Conservation (phyloP, 1,140 invertebrate genomes). For the Aleiodes sp. region DNA sequence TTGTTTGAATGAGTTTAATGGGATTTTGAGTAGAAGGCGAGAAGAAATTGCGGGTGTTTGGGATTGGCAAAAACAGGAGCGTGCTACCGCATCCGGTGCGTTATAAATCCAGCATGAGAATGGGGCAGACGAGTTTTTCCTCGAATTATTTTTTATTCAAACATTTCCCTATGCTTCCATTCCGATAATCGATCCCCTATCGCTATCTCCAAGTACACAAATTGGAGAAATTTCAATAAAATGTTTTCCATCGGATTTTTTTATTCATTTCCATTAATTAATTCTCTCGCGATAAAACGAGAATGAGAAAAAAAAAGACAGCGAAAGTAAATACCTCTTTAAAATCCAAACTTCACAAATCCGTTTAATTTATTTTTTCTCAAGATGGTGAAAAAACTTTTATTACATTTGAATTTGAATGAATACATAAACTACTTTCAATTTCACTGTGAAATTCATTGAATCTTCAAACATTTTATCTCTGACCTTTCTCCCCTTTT, state of each 20-base stretch:
- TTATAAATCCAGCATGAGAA: neutral
- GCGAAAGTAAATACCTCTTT: too few species aligned
- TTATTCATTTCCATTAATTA: too few species aligned
- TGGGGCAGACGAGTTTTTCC: neutral
- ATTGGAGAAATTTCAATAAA: too few species aligned
- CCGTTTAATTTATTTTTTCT: too few species aligned
- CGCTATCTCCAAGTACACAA: neutral
- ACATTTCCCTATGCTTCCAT: neutral
- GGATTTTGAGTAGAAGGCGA: too few species aligned
- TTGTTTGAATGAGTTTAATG: neutral
- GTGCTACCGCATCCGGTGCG: neutral
- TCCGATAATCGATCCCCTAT: neutral
- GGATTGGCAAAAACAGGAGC: too few species aligned
- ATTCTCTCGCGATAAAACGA: too few species aligned
- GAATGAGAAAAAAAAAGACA: too few species aligned
- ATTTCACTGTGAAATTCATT: neutral
- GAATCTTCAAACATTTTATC: neutral
- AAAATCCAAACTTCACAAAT: too few species aligned
- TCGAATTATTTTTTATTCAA: neutral
- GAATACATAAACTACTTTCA: conserved; percentile 7
- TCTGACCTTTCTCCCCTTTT: neutral
- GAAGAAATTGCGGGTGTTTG: too few species aligned
- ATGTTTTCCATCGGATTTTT: too few species aligned
- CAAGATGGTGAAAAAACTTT: neutral
- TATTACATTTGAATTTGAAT: conserved; percentile 5